A percentile compares a stretch with the other conserved stretches of the same genome.
Evolutionary conservation across 2,797 vertebrate species (phyloP).

Genomic region (Kryptolebias ocellatus): DNA sequence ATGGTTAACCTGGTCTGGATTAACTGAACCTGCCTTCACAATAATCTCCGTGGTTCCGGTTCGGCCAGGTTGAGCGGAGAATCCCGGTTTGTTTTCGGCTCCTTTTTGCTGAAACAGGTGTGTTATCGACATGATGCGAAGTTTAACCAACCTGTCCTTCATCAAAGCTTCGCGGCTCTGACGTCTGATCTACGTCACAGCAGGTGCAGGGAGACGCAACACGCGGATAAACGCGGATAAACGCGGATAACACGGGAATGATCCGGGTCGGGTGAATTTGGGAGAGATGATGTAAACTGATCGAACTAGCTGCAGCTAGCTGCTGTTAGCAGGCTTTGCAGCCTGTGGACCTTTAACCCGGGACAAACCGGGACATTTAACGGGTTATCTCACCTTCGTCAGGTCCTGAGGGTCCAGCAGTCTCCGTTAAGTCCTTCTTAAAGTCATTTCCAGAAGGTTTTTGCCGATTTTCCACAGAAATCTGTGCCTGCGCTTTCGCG

Average conservation of each 20-base stretch:
- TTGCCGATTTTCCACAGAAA: slow-evolving; percentile 1
- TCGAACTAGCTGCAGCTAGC: slow-evolving; percentile 47
- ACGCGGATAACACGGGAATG: neutral
- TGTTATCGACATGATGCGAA: no score
- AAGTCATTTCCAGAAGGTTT: slow-evolving; percentile 6
- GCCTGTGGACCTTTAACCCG: neutral
- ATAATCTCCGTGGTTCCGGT: no score
- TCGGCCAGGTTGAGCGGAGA: no score
- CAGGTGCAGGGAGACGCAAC: no score
- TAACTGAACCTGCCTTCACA: no score
- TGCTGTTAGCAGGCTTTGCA: slow-evolving; percentile 30
- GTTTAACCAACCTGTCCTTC: no score
- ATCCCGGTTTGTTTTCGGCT: no score
- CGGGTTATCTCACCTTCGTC: slow-evolving; percentile 29
- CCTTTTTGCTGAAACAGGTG: no score
- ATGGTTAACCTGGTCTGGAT: no score
- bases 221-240: no score
- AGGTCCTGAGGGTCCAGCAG: slow-evolving; percentile 12
- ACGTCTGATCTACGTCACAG: neutral
- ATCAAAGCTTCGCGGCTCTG: no score
- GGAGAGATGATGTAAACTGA: slow-evolving; percentile 4
- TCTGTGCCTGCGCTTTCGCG: slow-evolving; percentile 3
- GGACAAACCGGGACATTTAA: neutral
- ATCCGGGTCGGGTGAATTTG: slow-evolving; percentile 1
- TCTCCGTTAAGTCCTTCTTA: slow-evolving; percentile 24